A percentile compares a stretch with the other conserved stretches of the same genome.
phyloP scores from a whole-genome alignment of 2,797 vertebrate species.

The Xenopus petersii region DNA sequence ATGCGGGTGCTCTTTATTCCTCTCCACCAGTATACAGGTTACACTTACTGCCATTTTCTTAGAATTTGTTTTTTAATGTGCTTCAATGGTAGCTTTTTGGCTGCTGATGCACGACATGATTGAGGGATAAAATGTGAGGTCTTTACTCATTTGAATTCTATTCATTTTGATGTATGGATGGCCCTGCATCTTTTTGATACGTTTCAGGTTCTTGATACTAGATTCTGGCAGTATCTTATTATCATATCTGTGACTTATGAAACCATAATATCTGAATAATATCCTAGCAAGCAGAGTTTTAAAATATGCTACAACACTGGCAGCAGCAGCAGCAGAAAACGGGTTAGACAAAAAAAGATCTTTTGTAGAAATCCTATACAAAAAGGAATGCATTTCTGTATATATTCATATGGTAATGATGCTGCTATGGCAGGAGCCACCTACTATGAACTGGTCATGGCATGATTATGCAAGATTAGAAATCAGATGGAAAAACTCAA shows the following conservation, averaged over 20 bases:
- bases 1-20: too few relatives aligned
- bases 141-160: too few relatives aligned
- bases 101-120: too few relatives aligned
- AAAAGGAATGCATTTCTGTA: constrained; percentile 31
- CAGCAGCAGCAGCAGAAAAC: not conserved
- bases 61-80: too few relatives aligned
- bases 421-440: constrained; percentile 19
- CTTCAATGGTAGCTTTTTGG: too few relatives aligned
- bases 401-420: constrained; percentile 43
- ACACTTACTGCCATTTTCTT: too few relatives aligned
- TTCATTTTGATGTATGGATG: not conserved
- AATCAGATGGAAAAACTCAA: constrained; percentile 13
- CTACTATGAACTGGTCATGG: constrained; percentile 30
- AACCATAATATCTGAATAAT: constrained; percentile 47
- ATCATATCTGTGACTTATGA: constrained; percentile 44
- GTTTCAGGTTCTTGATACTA: constrained; percentile 24
- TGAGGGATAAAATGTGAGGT: too few relatives aligned
- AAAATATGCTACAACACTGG: constrained; percentile 35
- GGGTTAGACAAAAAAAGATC: constrained; percentile 13
- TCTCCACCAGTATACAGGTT: too few relatives aligned
- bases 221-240: constrained; percentile 38
- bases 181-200: not conserved
- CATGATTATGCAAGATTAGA: constrained; percentile 28
- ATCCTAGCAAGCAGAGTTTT: constrained; percentile 31
- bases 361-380: constrained; percentile 24